Evolutionary conservation across 2,113 vertebrate species (phyloP), one percentile per base, ranked within the genome.

Genomic region (Tenebrosternarchus preto): DNA sequence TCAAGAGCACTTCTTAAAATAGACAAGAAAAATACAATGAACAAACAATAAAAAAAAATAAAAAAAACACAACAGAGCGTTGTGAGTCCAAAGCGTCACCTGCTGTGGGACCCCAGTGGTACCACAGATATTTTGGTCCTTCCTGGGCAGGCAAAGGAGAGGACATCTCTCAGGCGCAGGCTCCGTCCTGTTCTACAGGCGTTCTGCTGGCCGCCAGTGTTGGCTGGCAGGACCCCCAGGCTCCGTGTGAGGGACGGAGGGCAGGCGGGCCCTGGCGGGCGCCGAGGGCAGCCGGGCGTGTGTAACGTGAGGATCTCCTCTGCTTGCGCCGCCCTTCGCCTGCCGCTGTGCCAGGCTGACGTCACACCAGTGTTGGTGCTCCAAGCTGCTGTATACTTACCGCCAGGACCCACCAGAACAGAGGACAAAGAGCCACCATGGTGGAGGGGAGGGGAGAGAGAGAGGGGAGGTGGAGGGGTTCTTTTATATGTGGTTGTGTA

Each of bases 261-360:
- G 68, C 22, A 60, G 27, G n/a, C n/a, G n/a, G n/a, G n/a, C n/a
- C n/a, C n/a, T n/a, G n/a, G n/a, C n/a, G 46, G 82, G 72, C 77
- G 66, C 43, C 68, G 19, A 25, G 50, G 22, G 60, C 84, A 79
- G 88, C 89, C 88, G 85, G 33, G 88, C 90, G 85, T 80, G 88
- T 76, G 87, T 90, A 90, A 91, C 83, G 83, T 83, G 87, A 88
- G n/a, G 25, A n/a, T 78, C 72, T 5, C 73, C 86, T 68, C 85
- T 91, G 92, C 89, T 91, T 93, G 88, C 12, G 81, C 84, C 73
- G 67, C 76, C 73, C 20, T 85, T 87, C 56, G 43, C 60, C 85
- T 75, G 80, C 84, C 82, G 20, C 33, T 4, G 5, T 11, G 31
- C 29, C 64, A 67, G 64, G 31, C 27, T 17, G 31, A 68, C 31